Evolutionary conservation across 1,140 invertebrate species (phyloP), one percentile per base, ranked within the genome.

Genomic region (Leptopilina clavipes): DNA sequence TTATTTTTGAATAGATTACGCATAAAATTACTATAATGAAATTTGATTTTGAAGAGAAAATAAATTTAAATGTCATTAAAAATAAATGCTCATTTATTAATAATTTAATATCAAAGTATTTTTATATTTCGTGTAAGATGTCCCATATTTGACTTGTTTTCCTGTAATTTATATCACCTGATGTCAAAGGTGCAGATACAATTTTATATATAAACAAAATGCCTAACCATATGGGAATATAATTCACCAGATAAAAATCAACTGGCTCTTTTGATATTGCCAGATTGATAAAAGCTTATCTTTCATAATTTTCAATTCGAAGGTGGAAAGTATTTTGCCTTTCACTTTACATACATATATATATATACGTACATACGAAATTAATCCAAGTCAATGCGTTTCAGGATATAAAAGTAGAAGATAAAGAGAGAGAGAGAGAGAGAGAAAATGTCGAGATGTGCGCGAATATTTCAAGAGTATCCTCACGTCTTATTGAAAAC

Each of bases 401-500:
- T 59, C 56, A 59, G 56, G 22, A 31, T 6, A 19, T 59, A 25
- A 14, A 59, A 59, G 22, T 25, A 59, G 22, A n/a, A n/a, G n/a
- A n/a, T n/a, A n/a, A n/a, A n/a, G n/a, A n/a, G n/a, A n/a, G n/a
- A n/a, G 25, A 22, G 56, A 59, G 19, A 59, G 22, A n/a, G 22
- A 25, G 14, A 18, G 9, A 22, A 19, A 10, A 22, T n/a, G 9
- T 0, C 17, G n/a, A n/a, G n/a, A n/a, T n/a, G n/a, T n/a, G n/a
- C 7, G 54, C 22, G 56, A 59, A 59, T 59, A 59, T 59, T 59
- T 25, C 19, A 59, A 59, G 22, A 25, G 10, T 7, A 78, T 79
- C 74, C 82, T 81, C 81, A 82, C 79, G 79, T 83, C 1, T 31
- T 6, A 76, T 71, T 11, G 40, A 17, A 14, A 72, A 74, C 72